These are phyloP conservation scores for Nyctibius grandis DNA, from an alignment of 2,797 vertebrate genomes.

Conservation along the genomic window DNA sequence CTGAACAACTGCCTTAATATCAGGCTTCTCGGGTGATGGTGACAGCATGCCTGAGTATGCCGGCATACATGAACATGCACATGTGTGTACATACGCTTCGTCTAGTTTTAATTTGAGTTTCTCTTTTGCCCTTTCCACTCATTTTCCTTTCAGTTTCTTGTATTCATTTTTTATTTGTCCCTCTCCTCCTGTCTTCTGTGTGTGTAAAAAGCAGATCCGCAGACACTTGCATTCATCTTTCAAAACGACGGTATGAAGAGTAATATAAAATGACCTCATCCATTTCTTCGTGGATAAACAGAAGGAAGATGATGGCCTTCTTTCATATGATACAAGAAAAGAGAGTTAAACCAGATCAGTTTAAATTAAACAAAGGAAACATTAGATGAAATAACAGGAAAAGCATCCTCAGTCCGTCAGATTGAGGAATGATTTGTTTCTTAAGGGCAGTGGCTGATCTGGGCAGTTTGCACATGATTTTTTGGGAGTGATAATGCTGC, in stretches of 20 bases:
- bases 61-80: neutral
- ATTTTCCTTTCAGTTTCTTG: slow-evolving; percentile 24
- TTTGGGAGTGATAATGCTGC: neutral
- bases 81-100: neutral
- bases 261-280: neutral
- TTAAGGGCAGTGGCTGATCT: neutral
- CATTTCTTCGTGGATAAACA: neutral
- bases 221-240: neutral
- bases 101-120: neutral
- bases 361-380: slow-evolving; percentile 2
- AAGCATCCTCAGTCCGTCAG: neutral
- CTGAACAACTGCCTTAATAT: neutral
- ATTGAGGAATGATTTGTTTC: neutral
- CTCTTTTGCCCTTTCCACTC: neutral
- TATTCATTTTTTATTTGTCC: neutral
- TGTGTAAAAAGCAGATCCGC: neutral
- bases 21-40: neutral
- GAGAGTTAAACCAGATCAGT: neutral
- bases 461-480: neutral
- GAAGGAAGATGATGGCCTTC: neutral
- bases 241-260: accelerated
- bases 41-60: neutral
- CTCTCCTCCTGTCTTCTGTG: neutral
- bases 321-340: neutral
- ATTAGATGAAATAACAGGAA: slow-evolving; percentile 4